Conservation (phyloP, 2,113 vertebrate species). For the Panthera uncia region DNA sequence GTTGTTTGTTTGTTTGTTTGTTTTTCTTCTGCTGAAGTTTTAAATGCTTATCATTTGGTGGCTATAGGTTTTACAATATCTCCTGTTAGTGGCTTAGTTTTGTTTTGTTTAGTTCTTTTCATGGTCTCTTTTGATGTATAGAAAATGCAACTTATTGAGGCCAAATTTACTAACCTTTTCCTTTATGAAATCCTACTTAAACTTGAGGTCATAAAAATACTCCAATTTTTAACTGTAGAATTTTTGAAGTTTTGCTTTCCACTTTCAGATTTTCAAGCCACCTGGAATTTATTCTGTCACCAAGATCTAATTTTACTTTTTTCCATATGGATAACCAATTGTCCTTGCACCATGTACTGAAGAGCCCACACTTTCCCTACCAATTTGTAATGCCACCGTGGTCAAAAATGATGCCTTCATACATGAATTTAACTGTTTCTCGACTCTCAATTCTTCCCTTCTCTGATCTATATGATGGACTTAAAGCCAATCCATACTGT, state of each 20-base stretch:
- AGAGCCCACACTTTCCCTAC: slow-evolving; percentile 7
- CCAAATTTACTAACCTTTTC: slow-evolving; percentile 22
- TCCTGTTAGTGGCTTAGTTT: background rate
- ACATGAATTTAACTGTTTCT: background rate
- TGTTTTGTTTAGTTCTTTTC: background rate
- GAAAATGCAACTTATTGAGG: slow-evolving; percentile 13
- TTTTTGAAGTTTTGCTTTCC: slow-evolving; percentile 48
- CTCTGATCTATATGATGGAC: background rate
- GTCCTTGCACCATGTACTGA: slow-evolving; percentile 55
- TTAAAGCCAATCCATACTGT: background rate
- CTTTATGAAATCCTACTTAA: slow-evolving; percentile 47
- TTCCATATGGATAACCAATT: slow-evolving; percentile 73
- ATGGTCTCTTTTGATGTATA: background rate
- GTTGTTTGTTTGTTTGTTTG: background rate
- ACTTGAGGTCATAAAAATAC: slow-evolving; percentile 61
- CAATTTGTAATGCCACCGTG: background rate
- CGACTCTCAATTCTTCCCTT: background rate
- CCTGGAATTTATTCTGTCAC: slow-evolving; percentile 75
- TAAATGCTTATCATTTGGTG: background rate
- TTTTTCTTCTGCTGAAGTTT: background rate
- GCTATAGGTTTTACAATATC: background rate
- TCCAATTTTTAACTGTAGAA: slow-evolving; percentile 52
- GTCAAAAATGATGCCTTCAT: background rate
- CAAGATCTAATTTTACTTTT: slow-evolving; percentile 74
- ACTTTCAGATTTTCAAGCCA: slow-evolving; percentile 64